These are phyloP conservation scores for Dromas ardeola DNA, from an alignment of 2,113 vertebrate genomes.

Conservation along the genomic window DNA sequence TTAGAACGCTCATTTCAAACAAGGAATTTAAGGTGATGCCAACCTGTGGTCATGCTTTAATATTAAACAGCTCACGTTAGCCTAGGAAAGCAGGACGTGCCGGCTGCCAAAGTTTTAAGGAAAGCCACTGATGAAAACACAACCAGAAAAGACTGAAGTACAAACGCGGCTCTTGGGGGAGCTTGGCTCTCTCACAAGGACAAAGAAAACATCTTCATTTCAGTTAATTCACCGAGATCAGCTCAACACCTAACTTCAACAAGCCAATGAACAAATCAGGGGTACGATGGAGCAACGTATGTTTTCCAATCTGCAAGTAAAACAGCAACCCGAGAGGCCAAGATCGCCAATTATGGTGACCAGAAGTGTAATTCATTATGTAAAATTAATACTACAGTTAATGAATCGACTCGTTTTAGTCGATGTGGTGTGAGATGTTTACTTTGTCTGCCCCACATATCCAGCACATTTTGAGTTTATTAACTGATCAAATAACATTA, in stretches of 20 bases:
- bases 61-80: not conserved
- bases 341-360: not conserved
- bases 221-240: not conserved
- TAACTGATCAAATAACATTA: not conserved
- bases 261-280: not conserved
- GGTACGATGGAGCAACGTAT: not conserved
- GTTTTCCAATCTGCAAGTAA: not conserved
- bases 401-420: not conserved
- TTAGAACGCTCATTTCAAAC: not conserved
- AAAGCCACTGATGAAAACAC: not conserved
- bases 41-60: not conserved
- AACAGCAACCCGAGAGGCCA: not conserved
- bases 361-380: not conserved
- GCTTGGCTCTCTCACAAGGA: not conserved
- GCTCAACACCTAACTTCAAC: not conserved
- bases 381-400: not conserved
- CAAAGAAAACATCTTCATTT: not conserved
- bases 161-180: not conserved
- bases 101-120: not conserved
- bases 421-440: not conserved
- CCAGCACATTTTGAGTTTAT: not conserved
- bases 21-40: not conserved
- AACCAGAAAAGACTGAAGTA: not conserved
- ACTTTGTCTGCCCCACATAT: not conserved
- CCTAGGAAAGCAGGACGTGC: not conserved